These are phyloP conservation scores for Limnephilus rhombicus DNA, from an alignment of 2,888 invertebrate genomes.

Conservation along the genomic window DNA sequence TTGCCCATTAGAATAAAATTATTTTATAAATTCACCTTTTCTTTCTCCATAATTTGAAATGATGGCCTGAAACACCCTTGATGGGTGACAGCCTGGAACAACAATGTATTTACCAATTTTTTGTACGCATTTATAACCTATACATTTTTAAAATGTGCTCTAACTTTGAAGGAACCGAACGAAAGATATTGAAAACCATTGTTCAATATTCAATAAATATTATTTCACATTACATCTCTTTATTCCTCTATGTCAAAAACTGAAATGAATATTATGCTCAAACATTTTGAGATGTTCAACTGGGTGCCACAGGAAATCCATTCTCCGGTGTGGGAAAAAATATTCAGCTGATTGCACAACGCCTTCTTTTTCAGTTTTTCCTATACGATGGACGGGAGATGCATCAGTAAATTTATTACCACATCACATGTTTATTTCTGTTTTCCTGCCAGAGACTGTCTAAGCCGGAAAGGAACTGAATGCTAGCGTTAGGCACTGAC, in stretches of 20 bases:
- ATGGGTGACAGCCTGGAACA: too few relatives aligned
- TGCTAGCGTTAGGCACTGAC: not conserved
- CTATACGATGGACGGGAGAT: not conserved
- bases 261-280: not conserved
- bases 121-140: too few relatives aligned
- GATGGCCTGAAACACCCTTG: too few relatives aligned
- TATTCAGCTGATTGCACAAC: not conserved
- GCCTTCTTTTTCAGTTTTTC: not conserved
- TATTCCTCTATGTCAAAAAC: not conserved
- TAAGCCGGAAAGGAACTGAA: constrained; percentile 46
- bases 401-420: constrained; percentile 49
- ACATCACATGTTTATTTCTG: constrained; percentile 17
- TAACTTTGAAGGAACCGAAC: not conserved
- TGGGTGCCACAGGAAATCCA: not conserved
- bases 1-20: too few relatives aligned
- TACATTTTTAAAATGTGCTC: not conserved
- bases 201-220: not conserved
- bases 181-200: not conserved
- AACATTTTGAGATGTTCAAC: not conserved
- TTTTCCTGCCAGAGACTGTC: constrained; percentile 42
- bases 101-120: too few relatives aligned
- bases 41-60: too few relatives aligned
- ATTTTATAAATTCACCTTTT: too few relatives aligned
- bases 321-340: not conserved
- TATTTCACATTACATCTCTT: not conserved